Evolutionary conservation across 2,888 invertebrate species (phyloP).

Genomic region (Lottia scabra): DNA sequence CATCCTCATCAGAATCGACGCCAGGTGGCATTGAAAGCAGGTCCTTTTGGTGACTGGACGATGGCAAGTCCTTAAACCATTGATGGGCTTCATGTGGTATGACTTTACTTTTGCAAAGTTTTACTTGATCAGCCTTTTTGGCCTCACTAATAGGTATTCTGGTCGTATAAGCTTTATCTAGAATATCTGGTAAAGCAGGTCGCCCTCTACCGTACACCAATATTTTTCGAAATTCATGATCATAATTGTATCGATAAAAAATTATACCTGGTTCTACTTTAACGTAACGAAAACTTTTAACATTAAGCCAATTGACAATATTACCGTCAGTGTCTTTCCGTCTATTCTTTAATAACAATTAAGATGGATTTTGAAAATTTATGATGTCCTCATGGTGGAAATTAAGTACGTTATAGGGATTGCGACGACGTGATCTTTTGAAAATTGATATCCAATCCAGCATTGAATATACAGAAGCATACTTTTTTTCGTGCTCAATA

Average conservation of each 20-base stretch:
- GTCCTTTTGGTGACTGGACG: too few species aligned
- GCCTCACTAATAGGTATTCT: slow-evolving; percentile 6
- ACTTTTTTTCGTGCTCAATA: not conserved
- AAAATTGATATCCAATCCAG: slow-evolving; percentile 6
- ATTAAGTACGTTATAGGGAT: slow-evolving; percentile 5
- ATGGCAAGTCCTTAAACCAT: slow-evolving; percentile 1
- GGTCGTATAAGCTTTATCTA: not conserved
- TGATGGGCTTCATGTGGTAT: slow-evolving; percentile 10
- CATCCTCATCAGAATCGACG: too few species aligned
- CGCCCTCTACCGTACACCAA: not conserved
- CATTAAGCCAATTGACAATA: slow-evolving; percentile 10
- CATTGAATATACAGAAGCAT: slow-evolving; percentile 2
- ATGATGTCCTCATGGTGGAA: slow-evolving; percentile 8
- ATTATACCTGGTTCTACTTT: slow-evolving; percentile 3
- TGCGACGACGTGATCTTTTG: not conserved
- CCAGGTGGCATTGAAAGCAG: not conserved
- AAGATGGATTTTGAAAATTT: slow-evolving; percentile 6
- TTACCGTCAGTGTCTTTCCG: slow-evolving; percentile 5
- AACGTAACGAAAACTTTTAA: slow-evolving; percentile 11
- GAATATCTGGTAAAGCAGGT: not conserved
- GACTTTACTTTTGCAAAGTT: slow-evolving; percentile 11
- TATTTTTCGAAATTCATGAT: not conserved
- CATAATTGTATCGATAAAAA: not conserved
- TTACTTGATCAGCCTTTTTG: slow-evolving; percentile 10
- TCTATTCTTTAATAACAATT: slow-evolving; percentile 8